Evolutionary conservation across 2,797 vertebrate species (phyloP).

Genomic region (Psittacula echo): DNA sequence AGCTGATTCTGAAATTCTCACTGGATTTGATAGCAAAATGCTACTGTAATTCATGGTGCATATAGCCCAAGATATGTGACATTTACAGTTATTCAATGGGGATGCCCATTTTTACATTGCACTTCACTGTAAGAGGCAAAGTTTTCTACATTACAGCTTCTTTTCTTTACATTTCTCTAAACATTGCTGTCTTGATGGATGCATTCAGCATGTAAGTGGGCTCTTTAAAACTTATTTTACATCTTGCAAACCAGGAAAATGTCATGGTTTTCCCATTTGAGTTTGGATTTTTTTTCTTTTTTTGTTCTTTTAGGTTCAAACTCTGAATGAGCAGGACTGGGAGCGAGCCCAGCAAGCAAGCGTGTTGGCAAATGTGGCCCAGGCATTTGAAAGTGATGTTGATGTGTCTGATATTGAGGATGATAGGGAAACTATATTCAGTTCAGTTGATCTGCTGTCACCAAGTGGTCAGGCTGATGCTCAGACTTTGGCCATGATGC

Average conservation of each 20-base stretch:
- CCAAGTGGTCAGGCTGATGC: slow-evolving; percentile 96
- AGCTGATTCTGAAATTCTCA: neutral
- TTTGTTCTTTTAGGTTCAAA: slow-evolving; percentile 86
- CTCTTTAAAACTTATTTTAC: neutral
- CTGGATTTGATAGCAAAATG: neutral
- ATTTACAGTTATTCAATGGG: neutral
- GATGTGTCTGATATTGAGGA: slow-evolving; percentile 94
- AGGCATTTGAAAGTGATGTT: slow-evolving; percentile 95
- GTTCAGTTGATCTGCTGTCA: slow-evolving; percentile 91
- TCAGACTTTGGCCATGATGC: slow-evolving; percentile 96
- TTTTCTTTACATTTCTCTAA: slow-evolving; percentile 34
- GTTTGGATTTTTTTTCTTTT: neutral
- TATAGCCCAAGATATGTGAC: neutral
- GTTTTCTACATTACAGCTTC: neutral
- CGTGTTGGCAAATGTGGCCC: slow-evolving; percentile 94
- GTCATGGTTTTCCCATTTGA: neutral
- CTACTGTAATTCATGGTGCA: accelerated
- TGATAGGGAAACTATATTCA: slow-evolving; percentile 91
- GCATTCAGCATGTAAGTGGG: slow-evolving; percentile 78
- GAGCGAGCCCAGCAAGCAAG: slow-evolving; percentile 97
- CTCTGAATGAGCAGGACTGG: slow-evolving; percentile 98
- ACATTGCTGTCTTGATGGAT: slow-evolving; percentile 70
- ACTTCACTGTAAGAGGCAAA: neutral
- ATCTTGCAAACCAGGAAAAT: neutral
- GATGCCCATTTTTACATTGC: neutral